Percentiles rank a stretch among this genome's conserved stretches.
Conservation (phyloP, 2,888 invertebrate species). For the Drosophila affinis region DNA sequence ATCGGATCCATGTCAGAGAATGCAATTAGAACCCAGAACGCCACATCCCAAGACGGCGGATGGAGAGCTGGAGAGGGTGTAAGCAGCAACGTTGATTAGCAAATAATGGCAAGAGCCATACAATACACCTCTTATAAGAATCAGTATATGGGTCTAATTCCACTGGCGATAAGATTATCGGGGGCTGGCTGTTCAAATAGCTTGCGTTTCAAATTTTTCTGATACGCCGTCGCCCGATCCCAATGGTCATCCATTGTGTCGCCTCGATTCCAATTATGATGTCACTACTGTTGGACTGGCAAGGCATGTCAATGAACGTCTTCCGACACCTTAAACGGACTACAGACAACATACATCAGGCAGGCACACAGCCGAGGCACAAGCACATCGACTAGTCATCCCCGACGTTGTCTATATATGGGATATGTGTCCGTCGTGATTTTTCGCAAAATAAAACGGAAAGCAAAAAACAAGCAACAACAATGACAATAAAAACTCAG, state of each 20-base stretch:
- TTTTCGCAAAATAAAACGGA: slow-evolving; percentile 36
- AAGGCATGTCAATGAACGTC: slow-evolving; percentile 69
- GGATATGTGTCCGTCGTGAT: slow-evolving; percentile 34
- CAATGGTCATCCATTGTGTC: slow-evolving; percentile 9
- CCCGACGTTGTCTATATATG: slow-evolving; percentile 40
- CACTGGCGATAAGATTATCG: slow-evolving; percentile 39
- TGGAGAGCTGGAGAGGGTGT: background rate
- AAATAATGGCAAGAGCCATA: slow-evolving; percentile 32
- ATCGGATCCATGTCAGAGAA: slow-evolving; percentile 39
- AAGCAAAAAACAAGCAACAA: slow-evolving; percentile 36
- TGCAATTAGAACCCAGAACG: slow-evolving; percentile 60
- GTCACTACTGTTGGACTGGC: slow-evolving; percentile 53
- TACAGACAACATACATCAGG: slow-evolving; percentile 42
- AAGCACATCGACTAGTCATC: slow-evolving; percentile 46
- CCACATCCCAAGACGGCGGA: slow-evolving; percentile 22
- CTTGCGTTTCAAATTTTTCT: slow-evolving; percentile 9
- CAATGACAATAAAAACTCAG: slow-evolving; percentile 21
- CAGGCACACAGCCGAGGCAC: slow-evolving; percentile 33
- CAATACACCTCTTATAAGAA: background rate
- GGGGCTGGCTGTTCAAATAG: slow-evolving; percentile 23
- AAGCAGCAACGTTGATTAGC: slow-evolving; percentile 27
- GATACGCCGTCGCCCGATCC: slow-evolving; percentile 2
- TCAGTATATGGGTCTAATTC: background rate
- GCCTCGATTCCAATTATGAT: slow-evolving; percentile 67
- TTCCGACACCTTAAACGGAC: slow-evolving; percentile 66